Evolutionary conservation across 2,797 vertebrate genomes (phyloP).

Genomic region (Lacerta viridis): DNA sequence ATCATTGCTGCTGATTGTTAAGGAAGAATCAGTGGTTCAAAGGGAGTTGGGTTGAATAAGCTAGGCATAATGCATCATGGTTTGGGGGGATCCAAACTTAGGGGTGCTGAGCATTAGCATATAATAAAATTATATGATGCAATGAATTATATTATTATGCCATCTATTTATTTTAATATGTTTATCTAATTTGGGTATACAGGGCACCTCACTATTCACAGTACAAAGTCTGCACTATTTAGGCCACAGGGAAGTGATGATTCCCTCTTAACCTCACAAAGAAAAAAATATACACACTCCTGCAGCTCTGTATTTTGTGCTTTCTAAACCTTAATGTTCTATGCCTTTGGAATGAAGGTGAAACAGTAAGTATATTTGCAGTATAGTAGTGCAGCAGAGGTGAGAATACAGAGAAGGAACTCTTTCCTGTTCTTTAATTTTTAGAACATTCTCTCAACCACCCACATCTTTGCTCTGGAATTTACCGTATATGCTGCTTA

Average conservation of each 20-base stretch:
- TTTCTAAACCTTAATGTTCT: not conserved
- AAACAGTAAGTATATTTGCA: not conserved
- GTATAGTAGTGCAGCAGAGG: not conserved
- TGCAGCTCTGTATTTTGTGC: not conserved
- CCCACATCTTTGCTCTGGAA: not conserved
- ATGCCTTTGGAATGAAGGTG: not conserved
- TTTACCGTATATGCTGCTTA: slow-evolving; percentile 97
- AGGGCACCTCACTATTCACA: not conserved
- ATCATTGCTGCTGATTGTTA: not conserved
- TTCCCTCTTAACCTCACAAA: not conserved
- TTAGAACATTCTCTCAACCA: not conserved
- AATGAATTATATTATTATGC: not conserved
- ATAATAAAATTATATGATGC: not conserved
- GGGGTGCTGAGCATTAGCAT: not conserved
- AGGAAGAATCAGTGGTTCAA: not conserved
- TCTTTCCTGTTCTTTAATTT: not conserved
- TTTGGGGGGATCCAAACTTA: not conserved
- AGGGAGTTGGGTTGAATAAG: not conserved
- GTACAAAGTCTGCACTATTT: not conserved
- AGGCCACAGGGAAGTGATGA: not conserved
- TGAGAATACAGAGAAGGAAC: not conserved
- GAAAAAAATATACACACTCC: not conserved
- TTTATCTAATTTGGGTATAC: not conserved
- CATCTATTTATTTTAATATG: not conserved
- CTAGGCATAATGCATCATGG: not conserved